These are phyloP conservation scores for Drosophila infuscata DNA, from an alignment of 2,888 invertebrate genomes.

Conservation along the genomic window DNA sequence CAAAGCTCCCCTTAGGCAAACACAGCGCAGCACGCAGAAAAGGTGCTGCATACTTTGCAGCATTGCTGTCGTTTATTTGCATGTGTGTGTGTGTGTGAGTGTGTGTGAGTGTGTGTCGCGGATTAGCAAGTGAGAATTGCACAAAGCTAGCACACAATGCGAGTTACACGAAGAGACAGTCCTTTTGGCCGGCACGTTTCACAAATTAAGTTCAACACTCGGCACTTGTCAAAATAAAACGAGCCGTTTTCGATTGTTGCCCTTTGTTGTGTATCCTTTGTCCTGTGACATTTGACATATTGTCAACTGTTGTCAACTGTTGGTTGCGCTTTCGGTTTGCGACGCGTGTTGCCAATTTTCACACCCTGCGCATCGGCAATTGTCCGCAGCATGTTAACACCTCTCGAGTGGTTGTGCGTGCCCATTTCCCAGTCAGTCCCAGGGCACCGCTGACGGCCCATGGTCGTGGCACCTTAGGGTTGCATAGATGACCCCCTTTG, in stretches of 20 bases:
- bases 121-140: slow-evolving; percentile 69
- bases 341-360: slow-evolving; percentile 83
- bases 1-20: slow-evolving; percentile 55
- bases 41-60: slow-evolving; percentile 60
- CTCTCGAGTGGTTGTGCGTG: slow-evolving; percentile 70
- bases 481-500: slow-evolving; percentile 27
- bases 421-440: slow-evolving; percentile 22
- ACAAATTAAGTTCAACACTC: slow-evolving; percentile 79
- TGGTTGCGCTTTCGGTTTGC: slow-evolving; percentile 48
- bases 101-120: slow-evolving; percentile 50
- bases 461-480: slow-evolving; percentile 47
- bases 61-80: slow-evolving; percentile 31
- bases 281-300: slow-evolving; percentile 83
- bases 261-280: slow-evolving; percentile 50
- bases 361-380: slow-evolving; percentile 76
- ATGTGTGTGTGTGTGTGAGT: slow-evolving; percentile 12
- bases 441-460: slow-evolving; percentile 6
- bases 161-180: slow-evolving; percentile 30
- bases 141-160: slow-evolving; percentile 51
- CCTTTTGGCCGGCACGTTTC: slow-evolving; percentile 70
- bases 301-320: slow-evolving; percentile 78
- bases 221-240: slow-evolving; percentile 85
- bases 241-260: slow-evolving; percentile 44
- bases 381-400: slow-evolving; percentile 79
- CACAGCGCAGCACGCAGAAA: slow-evolving; percentile 48